Evolutionary conservation across 2,888 invertebrate genomes (phyloP), one percentile per base, ranked within the genome.

Genomic region (Eucriotettix oculatus): DNA sequence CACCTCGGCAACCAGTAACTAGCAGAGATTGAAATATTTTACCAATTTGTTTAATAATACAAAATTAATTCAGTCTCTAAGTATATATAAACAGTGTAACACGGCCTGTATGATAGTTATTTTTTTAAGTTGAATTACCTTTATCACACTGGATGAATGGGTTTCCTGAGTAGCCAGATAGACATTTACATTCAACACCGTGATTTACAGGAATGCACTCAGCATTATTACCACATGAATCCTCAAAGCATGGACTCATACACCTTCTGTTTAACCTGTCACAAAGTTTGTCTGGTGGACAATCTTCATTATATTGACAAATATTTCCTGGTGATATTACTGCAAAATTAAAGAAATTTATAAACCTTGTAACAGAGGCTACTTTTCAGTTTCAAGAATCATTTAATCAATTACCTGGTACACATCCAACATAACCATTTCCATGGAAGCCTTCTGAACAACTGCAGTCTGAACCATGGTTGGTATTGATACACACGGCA

Each of bases 291-390:
- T 86, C 82, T n/a, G 88, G 87, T 59, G 90, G 90, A 71, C 92
- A 93, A 69, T 92, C 91, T 76, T 90, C 90, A 69, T 92, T 91
- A 73, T 90, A 90, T 71, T 91, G 91, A 71, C 92, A 92, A 58
- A 90, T 80, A 66, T 81, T 78, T 67, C 76, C 76, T 64, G 76
- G 72, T 54, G 73, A 71, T 42, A 71, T 69, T 16, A 75, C 79
- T 80, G 66, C 48, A 71, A 44, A 62, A 44, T 29, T 64, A 48
- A 64, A 61, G 41, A n/a, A 44, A 11, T 5, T 48, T 58, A 42
- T 10, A 17, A 14, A 10, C 9, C 1, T 14, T 42, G 40, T 48
- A 16, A 3, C 11, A 54, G 16, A 1, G 9, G 9, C 16, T 54
- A n/a, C 16, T n/a, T 7, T n/a, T 16, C 12, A 16, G 1, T n/a